Base-by-base conservation (phyloP, 1,140 invertebrate genomes). In the Carcinoscorpius rotundicauda region DNA sequence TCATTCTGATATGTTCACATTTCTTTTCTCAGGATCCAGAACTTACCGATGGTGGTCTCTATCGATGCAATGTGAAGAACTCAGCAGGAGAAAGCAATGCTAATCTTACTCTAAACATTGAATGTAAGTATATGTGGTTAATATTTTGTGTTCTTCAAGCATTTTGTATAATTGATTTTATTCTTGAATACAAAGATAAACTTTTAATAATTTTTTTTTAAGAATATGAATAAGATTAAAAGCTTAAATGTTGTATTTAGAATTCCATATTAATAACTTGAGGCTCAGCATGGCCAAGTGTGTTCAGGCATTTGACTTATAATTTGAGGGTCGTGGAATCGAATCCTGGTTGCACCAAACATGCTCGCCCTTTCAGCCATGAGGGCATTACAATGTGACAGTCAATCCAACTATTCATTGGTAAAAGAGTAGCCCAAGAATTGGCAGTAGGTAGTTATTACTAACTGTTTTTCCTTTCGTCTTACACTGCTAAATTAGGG, bases 51-150 rank as follows among this genome's bases (percentile, higher is more conserved):
- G 95, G 94, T 71, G 97, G 97, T 59, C 82, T 97, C 51, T 99
- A 98, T 81, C 97, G 97, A 78, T 97, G 95, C 76, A 95, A 95
- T 73, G 93, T 98, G 66, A 97, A 96, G 78, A 98, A 98, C 78
- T 82, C 86, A 70, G 84, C 91, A 74, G 97, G 97, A 69, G 95
- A 98, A 83, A 83, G 95, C 60, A 97, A 97, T 77, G 93, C 93
- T 55, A 97, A 97, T 79, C 82, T 97, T 53, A 95, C 93, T 64
- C 82, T 99, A 65, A 98, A 98, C 79, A 93, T 98, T 79, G 93
- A 97, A 87, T 93, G 93, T 93, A 83, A 85, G 86, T 83, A 70
- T 29, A 29, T 29, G 29, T 29, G 29, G 29, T 29, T 29, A 29
- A 29, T 29, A 29, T 29, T 29, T 29, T 29, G 29, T 29, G 29